Evolutionary conservation across 2,797 vertebrate species (phyloP), one percentile per base, ranked within the genome.

Genomic region (Gastrophryne carolinensis): DNA sequence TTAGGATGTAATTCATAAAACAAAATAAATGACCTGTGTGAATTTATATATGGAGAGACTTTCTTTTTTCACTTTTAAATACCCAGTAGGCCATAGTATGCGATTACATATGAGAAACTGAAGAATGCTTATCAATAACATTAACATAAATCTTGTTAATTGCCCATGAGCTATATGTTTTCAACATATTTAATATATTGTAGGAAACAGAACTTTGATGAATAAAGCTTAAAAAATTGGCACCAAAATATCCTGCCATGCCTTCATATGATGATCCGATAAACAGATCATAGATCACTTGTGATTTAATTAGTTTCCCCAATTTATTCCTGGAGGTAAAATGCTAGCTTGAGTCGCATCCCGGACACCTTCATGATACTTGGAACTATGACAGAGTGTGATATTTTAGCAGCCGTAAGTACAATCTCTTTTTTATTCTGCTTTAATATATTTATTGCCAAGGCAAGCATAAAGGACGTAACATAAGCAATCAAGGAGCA

Each of bases 381-480:
- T 15, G 52, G 27, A 65, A 39, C 52, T 29, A 47, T 78, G 67
- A 78, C 39, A 65, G 60, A 71, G 29, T 56, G 50, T 37, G n/a
- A 21, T 63, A n/a, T 70, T 67, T 69, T 62, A 50, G 35, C 23
- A 15, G 53, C 34, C 19, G 35, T 77, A 71, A 77, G 75, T 71
- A 58, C 23, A 44, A 50, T 72, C 30, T 72, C 52, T 60, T 32
- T 41, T 66, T 72, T 41, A 29, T 60, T 66, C 32, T 52, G 63
- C 47, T 71, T 78, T 27, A 47, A 78, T 72, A 60, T 72, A 78
- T 78, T 65, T 78, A 58, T 72, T 72, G 75, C 39, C 39, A 52
- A 64, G 58, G 53, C 37, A 72, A 66, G 30, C 60, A 72, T 52
- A 72, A 57, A 65, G 58, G 68, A 63, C 68, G 44, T 30, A 41